Evolutionary conservation across 23 tunicate species (phyloP).

Genomic region (Aplidium turbinatum): DNA sequence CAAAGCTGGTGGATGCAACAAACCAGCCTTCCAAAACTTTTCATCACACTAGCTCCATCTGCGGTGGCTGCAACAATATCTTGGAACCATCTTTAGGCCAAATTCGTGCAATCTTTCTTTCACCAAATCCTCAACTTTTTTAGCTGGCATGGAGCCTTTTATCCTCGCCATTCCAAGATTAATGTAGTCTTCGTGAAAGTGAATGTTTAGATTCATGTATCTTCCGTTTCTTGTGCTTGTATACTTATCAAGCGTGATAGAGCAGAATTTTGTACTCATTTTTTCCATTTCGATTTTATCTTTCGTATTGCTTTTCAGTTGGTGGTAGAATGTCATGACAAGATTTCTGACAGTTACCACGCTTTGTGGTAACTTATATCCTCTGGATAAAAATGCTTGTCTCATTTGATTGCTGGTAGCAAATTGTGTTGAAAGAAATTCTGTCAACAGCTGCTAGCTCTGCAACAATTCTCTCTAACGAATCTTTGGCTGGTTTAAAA

Average conservation of each 20-base stretch:
- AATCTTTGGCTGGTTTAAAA: too few species aligned
- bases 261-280: conserved; percentile 45
- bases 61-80: conserved; percentile 66
- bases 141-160: conserved; percentile 53
- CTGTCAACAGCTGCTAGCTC: too few species aligned
- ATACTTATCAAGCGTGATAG: conserved; percentile 60
- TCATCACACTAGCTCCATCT: conserved; percentile 78
- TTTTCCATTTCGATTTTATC: conserved; percentile 34
- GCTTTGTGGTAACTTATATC: too few species aligned
- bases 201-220: conserved; percentile 56
- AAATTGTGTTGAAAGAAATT: too few species aligned
- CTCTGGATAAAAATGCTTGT: too few species aligned
- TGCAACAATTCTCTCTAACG: too few species aligned
- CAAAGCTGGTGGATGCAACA: conserved; percentile 53
- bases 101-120: conserved; percentile 62
- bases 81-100: conserved; percentile 48
- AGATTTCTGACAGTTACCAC: too few species aligned
- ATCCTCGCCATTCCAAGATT: conserved; percentile 58
- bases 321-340: too few species aligned
- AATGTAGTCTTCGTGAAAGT: conserved; percentile 41
- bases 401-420: too few species aligned
- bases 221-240: conserved; percentile 43
- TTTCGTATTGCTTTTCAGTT: too few species aligned
- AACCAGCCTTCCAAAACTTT: conserved; percentile 65
- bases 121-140: conserved; percentile 61